Conservation (phyloP, 2,888 invertebrate genomes). For the Thera britannica region DNA sequence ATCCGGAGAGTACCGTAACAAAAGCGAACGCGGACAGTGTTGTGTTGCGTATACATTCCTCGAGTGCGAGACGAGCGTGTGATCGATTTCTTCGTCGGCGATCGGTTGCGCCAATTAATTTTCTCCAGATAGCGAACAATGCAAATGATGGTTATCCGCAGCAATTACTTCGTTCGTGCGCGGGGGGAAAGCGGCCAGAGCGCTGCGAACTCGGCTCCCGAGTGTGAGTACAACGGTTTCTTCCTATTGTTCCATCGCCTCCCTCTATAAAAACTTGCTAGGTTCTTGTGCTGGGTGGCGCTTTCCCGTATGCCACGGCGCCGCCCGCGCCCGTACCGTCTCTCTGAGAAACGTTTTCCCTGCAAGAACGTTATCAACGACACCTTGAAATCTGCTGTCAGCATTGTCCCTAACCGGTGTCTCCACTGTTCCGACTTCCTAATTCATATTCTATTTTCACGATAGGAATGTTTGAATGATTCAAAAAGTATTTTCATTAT, state of each 20-base stretch:
- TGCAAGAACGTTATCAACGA: slow-evolving; percentile 51
- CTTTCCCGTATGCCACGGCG: slow-evolving; percentile 66
- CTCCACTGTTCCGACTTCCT: slow-evolving; percentile 39
- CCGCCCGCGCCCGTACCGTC: slow-evolving; percentile 22
- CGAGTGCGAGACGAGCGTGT: slow-evolving; percentile 48
- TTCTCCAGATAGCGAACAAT: slow-evolving; percentile 78
- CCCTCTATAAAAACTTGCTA: slow-evolving; percentile 59
- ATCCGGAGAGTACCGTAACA: slow-evolving; percentile 44
- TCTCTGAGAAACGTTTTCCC: slow-evolving; percentile 54
- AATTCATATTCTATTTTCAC: slow-evolving; percentile 34
- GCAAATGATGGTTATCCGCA: slow-evolving; percentile 79
- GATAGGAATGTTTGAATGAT: slow-evolving; percentile 20
- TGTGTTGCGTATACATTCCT: slow-evolving; percentile 46
- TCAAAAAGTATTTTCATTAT: slow-evolving; percentile 1
- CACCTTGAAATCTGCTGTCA: slow-evolving; percentile 58
- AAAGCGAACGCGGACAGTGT: slow-evolving; percentile 44
- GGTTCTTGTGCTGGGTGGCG: slow-evolving; percentile 56
- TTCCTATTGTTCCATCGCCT: slow-evolving; percentile 74
- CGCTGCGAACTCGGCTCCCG: slow-evolving; percentile 62
- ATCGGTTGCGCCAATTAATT: slow-evolving; percentile 75
- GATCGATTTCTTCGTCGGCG: slow-evolving; percentile 63
- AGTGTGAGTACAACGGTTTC: slow-evolving; percentile 75
- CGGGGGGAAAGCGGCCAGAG: slow-evolving; percentile 75
- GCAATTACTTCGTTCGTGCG: slow-evolving; percentile 67
- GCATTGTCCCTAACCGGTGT: slow-evolving; percentile 48